Evolutionary conservation across 2,113 vertebrate species (phyloP).

Genomic region (Pimephales promelas): DNA sequence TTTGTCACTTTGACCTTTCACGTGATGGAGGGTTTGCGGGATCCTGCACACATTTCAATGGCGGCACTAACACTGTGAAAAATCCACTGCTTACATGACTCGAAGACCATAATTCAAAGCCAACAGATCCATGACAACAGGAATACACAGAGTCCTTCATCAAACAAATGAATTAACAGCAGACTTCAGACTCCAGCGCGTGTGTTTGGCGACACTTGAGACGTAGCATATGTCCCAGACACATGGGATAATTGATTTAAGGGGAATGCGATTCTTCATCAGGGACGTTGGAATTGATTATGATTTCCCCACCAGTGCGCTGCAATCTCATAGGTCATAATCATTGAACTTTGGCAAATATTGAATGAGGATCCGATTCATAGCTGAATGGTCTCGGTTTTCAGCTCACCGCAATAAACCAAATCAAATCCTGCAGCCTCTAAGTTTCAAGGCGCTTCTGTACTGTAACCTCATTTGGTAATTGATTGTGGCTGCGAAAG

Average conservation of each 20-base stretch:
- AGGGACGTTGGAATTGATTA: constrained; percentile 43
- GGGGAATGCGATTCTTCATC: constrained; percentile 46
- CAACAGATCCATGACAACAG: constrained; percentile 42
- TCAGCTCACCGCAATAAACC: constrained; percentile 17
- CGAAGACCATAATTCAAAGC: constrained; percentile 37
- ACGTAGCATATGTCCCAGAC: constrained; percentile 49
- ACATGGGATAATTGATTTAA: constrained; percentile 56
- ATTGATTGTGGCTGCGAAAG: not conserved
- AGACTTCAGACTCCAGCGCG: constrained; percentile 12
- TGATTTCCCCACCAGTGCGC: constrained; percentile 42
- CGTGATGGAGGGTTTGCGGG: constrained; percentile 56
- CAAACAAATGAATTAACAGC: constrained; percentile 42
- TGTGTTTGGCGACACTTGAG: constrained; percentile 40
- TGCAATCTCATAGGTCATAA: constrained; percentile 47
- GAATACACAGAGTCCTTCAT: constrained; percentile 35
- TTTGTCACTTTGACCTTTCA: constrained; percentile 63
- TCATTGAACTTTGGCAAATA: constrained; percentile 34
- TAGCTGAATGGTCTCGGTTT: not conserved
- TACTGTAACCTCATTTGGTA: not conserved
- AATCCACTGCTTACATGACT: constrained; percentile 42
- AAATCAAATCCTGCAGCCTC: not conserved
- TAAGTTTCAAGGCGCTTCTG: not conserved
- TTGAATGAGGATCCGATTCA: constrained; percentile 27
- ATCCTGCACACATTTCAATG: constrained; percentile 55
- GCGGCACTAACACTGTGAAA: constrained; percentile 34